phyloP scores from a whole-genome alignment of 2,797 vertebrate genomes.

The Meriones psammophilus region DNA sequence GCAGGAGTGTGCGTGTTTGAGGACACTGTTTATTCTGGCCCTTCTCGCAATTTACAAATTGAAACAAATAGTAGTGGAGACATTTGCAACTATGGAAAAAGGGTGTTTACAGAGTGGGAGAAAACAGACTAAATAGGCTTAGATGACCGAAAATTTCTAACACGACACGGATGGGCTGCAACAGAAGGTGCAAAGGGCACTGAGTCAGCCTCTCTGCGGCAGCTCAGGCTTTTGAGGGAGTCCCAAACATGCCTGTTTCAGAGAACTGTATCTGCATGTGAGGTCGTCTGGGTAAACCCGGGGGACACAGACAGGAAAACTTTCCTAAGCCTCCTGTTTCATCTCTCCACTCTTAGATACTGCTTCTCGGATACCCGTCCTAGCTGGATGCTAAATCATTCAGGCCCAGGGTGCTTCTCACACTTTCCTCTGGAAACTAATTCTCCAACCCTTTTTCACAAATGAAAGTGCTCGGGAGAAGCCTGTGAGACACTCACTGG shows the following conservation, averaged over 20 bases:
- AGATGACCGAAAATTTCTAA: slow-evolving; percentile 85
- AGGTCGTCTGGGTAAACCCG: slow-evolving; percentile 55
- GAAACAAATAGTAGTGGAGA: slow-evolving; percentile 90
- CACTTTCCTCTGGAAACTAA: slow-evolving; percentile 78
- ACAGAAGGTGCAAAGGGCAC: slow-evolving; percentile 85
- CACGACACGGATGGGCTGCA: slow-evolving; percentile 77
- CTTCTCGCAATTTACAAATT: slow-evolving; percentile 90
- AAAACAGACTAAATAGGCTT: slow-evolving; percentile 91
- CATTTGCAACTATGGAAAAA: slow-evolving; percentile 90
- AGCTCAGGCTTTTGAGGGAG: slow-evolving; percentile 77
- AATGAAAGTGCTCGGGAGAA: slow-evolving; percentile 50
- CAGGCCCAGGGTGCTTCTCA: slow-evolving; percentile 77
- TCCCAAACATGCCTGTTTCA: slow-evolving; percentile 63
- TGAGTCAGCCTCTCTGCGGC: slow-evolving; percentile 82
- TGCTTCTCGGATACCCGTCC: slow-evolving; percentile 75
- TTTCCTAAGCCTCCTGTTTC: slow-evolving; percentile 80
- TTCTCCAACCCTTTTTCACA: slow-evolving; percentile 66
- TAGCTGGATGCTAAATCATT: slow-evolving; percentile 81
- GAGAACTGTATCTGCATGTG: slow-evolving; percentile 47
- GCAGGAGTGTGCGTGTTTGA: slow-evolving; percentile 84
- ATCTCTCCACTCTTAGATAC: slow-evolving; percentile 56
- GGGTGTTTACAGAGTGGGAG: slow-evolving; percentile 89
- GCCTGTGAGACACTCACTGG: background rate
- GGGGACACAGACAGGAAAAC: slow-evolving; percentile 57
- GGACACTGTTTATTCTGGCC: slow-evolving; percentile 89